Evolutionary conservation across 2,888 invertebrate genomes (phyloP).

Genomic region (Lepidocyrtoides sp.): DNA sequence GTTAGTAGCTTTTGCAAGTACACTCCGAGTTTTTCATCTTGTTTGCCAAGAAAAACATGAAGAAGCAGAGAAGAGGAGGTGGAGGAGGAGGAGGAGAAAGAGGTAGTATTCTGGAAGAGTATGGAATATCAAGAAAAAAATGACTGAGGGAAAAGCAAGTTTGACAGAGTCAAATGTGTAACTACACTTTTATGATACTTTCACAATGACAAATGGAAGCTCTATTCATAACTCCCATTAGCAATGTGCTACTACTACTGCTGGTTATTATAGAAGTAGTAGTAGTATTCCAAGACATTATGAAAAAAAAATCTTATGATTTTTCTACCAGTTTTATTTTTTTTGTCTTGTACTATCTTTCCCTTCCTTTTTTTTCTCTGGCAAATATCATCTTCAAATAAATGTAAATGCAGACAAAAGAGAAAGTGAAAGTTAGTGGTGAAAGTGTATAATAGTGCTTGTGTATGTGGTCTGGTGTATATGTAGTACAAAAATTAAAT

Average conservation of each 20-base stretch:
- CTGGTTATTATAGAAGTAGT: too few species aligned
- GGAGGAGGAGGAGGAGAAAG: background rate
- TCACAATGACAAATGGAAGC: constrained; percentile 77
- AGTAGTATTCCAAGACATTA: too few species aligned
- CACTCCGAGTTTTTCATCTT: background rate
- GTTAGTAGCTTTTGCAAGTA: background rate
- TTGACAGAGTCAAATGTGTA: constrained; percentile 78
- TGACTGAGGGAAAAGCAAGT: constrained; percentile 61
- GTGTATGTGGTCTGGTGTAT: too few species aligned
- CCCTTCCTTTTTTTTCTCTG: background rate
- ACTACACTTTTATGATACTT: constrained; percentile 78
- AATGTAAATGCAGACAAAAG: too few species aligned
- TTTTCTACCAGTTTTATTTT: too few species aligned
- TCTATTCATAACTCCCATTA: constrained; percentile 79
- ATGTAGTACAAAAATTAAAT: too few species aligned
- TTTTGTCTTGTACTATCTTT: too few species aligned
- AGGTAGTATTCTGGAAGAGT: background rate
- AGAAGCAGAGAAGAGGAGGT: background rate
- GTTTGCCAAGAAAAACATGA: constrained; percentile 3
- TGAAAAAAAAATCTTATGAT: too few species aligned
- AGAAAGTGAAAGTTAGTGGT: too few species aligned
- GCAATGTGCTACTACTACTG: constrained; percentile 47
- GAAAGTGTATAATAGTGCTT: too few species aligned
- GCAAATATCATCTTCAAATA: too few species aligned
- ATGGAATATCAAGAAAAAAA: constrained; percentile 15